phyloP scores from a whole-genome alignment of 1,140 invertebrate species.

The Triops cancriformis region DNA sequence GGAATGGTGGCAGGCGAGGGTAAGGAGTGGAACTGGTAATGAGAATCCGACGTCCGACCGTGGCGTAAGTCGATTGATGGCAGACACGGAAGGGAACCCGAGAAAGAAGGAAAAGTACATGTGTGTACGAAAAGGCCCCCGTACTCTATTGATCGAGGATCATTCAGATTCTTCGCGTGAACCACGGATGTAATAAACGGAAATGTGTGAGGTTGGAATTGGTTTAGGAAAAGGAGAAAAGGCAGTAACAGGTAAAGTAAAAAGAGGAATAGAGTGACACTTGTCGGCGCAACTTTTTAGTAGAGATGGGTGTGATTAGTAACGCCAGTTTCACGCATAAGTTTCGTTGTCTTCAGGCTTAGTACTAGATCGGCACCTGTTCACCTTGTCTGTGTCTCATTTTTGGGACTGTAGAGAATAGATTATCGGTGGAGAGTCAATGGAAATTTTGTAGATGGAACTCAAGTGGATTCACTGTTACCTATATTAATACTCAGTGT shows the following conservation, averaged over 20 bases:
- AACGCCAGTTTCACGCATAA: neutral
- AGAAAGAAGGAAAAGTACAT: neutral
- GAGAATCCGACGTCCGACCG: neutral
- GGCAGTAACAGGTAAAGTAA: neutral
- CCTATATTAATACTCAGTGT: too few relatives aligned
- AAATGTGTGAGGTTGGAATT: neutral
- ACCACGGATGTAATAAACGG: neutral
- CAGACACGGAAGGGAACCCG: neutral
- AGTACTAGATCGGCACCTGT: too few relatives aligned
- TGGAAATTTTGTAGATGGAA: too few relatives aligned
- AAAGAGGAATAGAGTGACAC: neutral
- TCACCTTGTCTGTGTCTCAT: too few relatives aligned
- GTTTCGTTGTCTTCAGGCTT: too few relatives aligned
- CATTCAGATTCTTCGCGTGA: neutral
- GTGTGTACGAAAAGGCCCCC: neutral
- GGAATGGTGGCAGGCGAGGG: neutral
- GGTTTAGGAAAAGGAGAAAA: neutral
- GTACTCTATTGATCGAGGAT: neutral
- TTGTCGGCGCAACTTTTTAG: neutral
- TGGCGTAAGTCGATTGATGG: neutral
- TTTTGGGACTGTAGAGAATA: too few relatives aligned
- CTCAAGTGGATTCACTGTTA: too few relatives aligned
- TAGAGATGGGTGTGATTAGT: neutral
- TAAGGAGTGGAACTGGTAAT: neutral
- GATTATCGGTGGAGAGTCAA: too few relatives aligned